Conservation (phyloP, 2,113 vertebrate genomes). For the Tringa solitaria region DNA sequence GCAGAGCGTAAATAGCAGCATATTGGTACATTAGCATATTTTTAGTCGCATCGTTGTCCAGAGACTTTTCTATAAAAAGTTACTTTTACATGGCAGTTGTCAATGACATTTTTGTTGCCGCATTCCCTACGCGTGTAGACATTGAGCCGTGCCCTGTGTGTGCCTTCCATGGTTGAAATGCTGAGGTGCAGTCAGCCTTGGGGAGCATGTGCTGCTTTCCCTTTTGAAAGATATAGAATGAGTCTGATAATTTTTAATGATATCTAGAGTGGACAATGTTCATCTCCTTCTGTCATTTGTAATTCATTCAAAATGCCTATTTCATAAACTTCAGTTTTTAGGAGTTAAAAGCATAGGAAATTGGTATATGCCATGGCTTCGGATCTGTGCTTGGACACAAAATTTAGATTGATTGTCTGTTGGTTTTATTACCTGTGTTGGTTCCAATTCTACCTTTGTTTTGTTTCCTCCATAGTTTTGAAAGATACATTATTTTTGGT, state of each 20-base stretch:
- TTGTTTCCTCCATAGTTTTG: neutral
- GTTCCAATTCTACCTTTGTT: neutral
- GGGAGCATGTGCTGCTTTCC: neutral
- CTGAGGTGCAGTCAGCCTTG: neutral
- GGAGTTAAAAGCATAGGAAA: neutral
- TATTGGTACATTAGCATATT: neutral
- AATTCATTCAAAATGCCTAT: neutral
- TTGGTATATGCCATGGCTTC: neutral
- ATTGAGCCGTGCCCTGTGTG: fast-evolving
- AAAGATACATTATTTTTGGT: neutral
- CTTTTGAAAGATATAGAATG: neutral
- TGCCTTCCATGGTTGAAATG: too few relatives aligned
- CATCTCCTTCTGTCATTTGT: neutral
- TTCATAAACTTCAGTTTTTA: fast-evolving
- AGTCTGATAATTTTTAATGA: neutral
- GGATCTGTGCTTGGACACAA: neutral
- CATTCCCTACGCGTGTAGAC: fast-evolving
- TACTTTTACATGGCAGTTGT: neutral
- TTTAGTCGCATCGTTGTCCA: neutral
- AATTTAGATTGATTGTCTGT: neutral
- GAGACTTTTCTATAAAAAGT: neutral
- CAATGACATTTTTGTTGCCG: neutral
- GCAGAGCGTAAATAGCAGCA: neutral
- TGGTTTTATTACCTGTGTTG: neutral
- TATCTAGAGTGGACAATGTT: neutral